Conservation (phyloP, 2,113 vertebrate species). For the Peromyscus maniculatus region DNA sequence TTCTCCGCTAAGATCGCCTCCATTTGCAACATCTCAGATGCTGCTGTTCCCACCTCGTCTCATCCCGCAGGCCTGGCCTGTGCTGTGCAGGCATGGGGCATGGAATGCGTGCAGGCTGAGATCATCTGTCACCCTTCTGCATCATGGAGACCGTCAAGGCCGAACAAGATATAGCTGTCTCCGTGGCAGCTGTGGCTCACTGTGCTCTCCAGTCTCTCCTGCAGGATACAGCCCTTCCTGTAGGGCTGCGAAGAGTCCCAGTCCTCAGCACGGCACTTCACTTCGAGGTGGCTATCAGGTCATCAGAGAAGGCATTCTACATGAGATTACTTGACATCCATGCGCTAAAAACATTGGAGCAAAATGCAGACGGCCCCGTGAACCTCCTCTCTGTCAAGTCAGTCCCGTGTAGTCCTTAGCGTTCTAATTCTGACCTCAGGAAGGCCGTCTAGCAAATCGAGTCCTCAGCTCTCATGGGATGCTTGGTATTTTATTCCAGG, state of each 20-base stretch:
- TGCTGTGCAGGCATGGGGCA: background rate
- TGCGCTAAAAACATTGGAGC: fast-evolving
- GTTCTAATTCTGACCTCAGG: slow-evolving; percentile 59
- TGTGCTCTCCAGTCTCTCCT: background rate
- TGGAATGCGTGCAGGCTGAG: background rate
- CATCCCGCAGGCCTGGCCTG: fast-evolving
- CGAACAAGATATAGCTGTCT: background rate
- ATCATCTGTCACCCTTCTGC: background rate
- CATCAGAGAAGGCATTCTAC: background rate
- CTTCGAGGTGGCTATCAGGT: background rate
- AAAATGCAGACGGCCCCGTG: background rate
- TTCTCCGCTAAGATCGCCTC: background rate
- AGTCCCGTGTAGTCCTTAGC: slow-evolving; percentile 24
- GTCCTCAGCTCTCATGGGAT: background rate
- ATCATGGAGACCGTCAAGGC: background rate
- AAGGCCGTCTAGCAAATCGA: slow-evolving; percentile 35
- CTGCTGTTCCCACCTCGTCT: background rate
- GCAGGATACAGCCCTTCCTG: background rate
- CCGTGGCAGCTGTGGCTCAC: background rate
- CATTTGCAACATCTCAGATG: background rate
- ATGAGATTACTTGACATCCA: background rate
- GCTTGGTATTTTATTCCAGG: slow-evolving; percentile 52
- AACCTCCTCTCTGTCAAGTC: background rate
- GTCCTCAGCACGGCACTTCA: background rate
- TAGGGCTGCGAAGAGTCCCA: background rate